Evolutionary conservation across 2,797 vertebrate species (phyloP).

Genomic region (Perodicticus potto): DNA sequence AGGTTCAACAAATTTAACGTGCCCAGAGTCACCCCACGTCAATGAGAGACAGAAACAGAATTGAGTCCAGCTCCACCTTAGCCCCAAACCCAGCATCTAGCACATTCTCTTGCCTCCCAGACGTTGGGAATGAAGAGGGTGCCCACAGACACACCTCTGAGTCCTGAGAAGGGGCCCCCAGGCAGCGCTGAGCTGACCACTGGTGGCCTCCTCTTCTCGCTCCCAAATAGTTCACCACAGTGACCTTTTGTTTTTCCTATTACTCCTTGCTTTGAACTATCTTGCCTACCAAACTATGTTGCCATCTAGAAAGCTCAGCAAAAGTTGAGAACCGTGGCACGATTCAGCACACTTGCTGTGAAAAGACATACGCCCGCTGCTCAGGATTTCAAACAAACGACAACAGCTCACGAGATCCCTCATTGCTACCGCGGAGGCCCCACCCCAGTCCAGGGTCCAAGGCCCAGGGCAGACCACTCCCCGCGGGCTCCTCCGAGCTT

Average conservation of each 20-base stretch:
- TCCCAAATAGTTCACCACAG: neutral
- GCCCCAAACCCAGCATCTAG: neutral
- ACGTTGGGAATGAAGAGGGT: neutral
- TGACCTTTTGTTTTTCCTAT: too few relatives aligned
- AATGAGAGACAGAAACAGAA: neutral
- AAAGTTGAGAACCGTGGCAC: neutral
- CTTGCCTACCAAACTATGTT: neutral
- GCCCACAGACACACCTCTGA: neutral
- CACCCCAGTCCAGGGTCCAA: accelerated
- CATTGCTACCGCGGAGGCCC: neutral
- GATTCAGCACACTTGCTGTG: neutral
- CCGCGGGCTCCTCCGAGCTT: neutral
- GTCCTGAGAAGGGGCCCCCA: neutral
- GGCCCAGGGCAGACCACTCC: neutral
- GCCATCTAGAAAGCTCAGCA: neutral
- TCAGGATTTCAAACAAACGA: neutral
- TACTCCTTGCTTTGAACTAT: neutral
- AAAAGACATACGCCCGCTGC: neutral
- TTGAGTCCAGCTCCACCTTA: neutral
- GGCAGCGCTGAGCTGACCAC: neutral
- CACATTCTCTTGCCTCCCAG: neutral
- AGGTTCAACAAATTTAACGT: neutral
- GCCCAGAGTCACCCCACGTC: neutral
- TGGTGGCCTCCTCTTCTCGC: neutral
- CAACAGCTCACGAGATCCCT: neutral